These are phyloP conservation scores for Solenopsis invicta DNA, from an alignment of 1,140 invertebrate genomes.

Conservation along the genomic window DNA sequence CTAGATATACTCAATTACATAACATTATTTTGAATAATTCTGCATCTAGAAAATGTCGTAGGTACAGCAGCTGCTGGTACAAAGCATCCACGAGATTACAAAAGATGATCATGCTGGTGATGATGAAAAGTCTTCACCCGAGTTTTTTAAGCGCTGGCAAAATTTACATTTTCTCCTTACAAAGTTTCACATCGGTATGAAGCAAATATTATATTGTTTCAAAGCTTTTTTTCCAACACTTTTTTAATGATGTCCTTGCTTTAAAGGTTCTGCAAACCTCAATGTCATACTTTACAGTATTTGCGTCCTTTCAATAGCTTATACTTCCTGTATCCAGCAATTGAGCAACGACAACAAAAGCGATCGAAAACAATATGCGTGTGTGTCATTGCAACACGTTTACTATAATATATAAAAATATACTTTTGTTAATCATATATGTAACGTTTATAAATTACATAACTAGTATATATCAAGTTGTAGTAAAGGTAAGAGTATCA, in stretches of 20 bases:
- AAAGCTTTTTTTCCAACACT: background rate
- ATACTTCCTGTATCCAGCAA: background rate
- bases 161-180: constrained; percentile 46
- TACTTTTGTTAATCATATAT: constrained; percentile 8
- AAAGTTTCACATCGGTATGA: constrained; percentile 39
- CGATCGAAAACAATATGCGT: constrained; percentile 4
- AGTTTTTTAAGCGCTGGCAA: constrained; percentile 34
- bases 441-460: constrained; percentile 9
- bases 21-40: no score
- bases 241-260: background rate
- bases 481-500: background rate
- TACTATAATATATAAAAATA: background rate
- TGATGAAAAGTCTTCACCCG: constrained; percentile 17
- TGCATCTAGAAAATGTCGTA: background rate
- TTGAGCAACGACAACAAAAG: background rate
- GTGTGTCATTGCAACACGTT: background rate
- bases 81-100: constrained; percentile 16
- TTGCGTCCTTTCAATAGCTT: constrained; percentile 17
- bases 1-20: no score
- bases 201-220: background rate
- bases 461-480: background rate
- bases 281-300: constrained; percentile 44
- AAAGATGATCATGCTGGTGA: background rate
- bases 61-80: constrained; percentile 30
- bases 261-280: constrained; percentile 56